Conservation (phyloP, 2,888 invertebrate species). For the Sesia bembeciformis region DNA sequence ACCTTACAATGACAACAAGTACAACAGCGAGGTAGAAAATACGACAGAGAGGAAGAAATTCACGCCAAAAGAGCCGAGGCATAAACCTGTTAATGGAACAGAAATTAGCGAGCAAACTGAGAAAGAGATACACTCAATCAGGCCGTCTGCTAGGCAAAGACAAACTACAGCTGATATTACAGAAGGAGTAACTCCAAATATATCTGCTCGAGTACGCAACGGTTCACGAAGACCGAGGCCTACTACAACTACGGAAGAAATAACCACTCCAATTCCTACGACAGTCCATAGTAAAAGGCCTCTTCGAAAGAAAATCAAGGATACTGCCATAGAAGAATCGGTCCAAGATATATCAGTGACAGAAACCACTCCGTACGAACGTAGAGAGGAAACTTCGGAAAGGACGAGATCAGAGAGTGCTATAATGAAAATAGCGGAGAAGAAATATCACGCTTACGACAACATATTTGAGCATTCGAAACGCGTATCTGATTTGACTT, state of each 20-base stretch:
- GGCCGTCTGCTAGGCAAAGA: constrained; percentile 41
- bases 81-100: constrained; percentile 35
- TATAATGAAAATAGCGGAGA: constrained; percentile 74
- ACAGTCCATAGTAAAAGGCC: constrained; percentile 44
- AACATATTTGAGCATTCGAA: constrained; percentile 74
- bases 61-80: constrained; percentile 63
- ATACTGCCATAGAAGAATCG: constrained; percentile 52
- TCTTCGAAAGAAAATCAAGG: constrained; percentile 50
- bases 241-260: constrained; percentile 35
- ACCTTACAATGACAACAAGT: constrained; percentile 41
- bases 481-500: constrained; percentile 81
- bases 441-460: constrained; percentile 56
- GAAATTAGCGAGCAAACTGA: constrained; percentile 45
- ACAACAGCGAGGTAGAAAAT: constrained; percentile 43
- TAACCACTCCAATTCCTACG: constrained; percentile 37
- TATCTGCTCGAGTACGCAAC: constrained; percentile 55
- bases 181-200: constrained; percentile 52
- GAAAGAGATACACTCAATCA: constrained; percentile 39
- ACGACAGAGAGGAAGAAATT: constrained; percentile 68
- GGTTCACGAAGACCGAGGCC: constrained; percentile 51
- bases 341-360: constrained; percentile 53
- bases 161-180: constrained; percentile 40
- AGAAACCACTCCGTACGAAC: constrained; percentile 40
- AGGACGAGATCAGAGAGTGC: constrained; percentile 65
- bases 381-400: constrained; percentile 55